Conservation (phyloP, 2,113 vertebrate genomes). For the Zingel zingel region DNA sequence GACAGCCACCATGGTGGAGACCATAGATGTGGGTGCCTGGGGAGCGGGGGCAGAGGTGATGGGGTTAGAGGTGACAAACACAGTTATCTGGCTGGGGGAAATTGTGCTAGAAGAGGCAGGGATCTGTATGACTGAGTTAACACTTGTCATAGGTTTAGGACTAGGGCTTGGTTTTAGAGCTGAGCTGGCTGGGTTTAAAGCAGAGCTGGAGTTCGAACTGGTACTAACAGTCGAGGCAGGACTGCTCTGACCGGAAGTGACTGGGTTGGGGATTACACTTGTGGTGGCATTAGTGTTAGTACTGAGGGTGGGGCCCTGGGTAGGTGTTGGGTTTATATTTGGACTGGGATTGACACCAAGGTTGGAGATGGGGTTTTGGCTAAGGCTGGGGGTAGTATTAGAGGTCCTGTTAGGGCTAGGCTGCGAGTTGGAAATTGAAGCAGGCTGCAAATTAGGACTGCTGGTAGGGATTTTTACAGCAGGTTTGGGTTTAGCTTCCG, state of each 20-base stretch:
- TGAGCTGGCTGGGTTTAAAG: conserved; percentile 28
- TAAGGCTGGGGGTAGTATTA: conserved; percentile 56
- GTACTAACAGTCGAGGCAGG: conserved; percentile 57
- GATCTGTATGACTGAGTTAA: conserved; percentile 89
- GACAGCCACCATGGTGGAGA: conserved; percentile 92
- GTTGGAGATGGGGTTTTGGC: conserved; percentile 49
- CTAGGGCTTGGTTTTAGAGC: conserved; percentile 72
- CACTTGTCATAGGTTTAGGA: conserved; percentile 83
- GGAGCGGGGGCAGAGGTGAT: conserved; percentile 89
- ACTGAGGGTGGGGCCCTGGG: conserved; percentile 40
- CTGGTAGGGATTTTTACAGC: conserved; percentile 57
- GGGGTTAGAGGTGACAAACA: conserved; percentile 95
- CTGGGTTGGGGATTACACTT: conserved; percentile 55
- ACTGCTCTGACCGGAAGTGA: conserved; percentile 66
- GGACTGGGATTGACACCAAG: conserved; percentile 48
- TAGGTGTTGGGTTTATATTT: conserved; percentile 47
- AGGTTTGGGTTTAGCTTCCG: conserved; percentile 72
- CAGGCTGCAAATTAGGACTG: conserved; percentile 56
- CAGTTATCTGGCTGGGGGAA: conserved; percentile 93
- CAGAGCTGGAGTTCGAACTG: conserved; percentile 61
- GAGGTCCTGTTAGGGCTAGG: conserved; percentile 57
- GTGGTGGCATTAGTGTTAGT: conserved; percentile 67
- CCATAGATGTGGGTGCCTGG: conserved; percentile 87
- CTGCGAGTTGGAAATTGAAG: conserved; percentile 48
- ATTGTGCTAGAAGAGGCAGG: conserved; percentile 88